A percentile compares a stretch with the other conserved stretches of the same genome.
Conservation (phyloP, 2,797 vertebrate species). For the Rhodeus uyekii region DNA sequence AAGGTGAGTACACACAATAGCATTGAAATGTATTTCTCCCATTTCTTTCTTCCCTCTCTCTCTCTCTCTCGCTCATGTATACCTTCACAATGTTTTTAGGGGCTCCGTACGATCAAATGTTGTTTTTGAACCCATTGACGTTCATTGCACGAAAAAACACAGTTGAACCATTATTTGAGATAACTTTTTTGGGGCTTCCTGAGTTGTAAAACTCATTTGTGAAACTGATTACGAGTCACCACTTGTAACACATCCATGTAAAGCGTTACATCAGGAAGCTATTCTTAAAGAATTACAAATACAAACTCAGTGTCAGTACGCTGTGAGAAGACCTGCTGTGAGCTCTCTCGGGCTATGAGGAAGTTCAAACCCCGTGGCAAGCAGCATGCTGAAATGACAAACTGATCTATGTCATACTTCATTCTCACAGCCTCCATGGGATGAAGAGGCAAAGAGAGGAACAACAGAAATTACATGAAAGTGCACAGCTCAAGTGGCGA, state of each 20-base stretch:
- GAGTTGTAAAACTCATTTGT: background rate
- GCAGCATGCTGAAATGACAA: constrained; percentile 62
- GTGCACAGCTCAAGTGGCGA: background rate
- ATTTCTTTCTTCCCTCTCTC: background rate
- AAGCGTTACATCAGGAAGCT: background rate
- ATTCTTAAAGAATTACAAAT: background rate
- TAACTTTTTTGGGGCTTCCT: background rate
- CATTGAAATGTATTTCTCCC: no score
- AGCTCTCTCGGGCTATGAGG: constrained; percentile 3
- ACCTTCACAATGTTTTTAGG: background rate
- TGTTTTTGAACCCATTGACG: background rate
- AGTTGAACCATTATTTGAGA: background rate
- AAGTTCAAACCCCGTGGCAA: constrained; percentile 32
- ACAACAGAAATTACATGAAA: constrained; percentile 18
- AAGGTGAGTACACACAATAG: no score
- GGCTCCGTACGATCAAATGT: background rate
- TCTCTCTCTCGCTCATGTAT: background rate
- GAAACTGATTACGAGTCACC: background rate
- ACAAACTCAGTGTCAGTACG: background rate
- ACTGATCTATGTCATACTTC: constrained; percentile 67
- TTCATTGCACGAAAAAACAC: background rate
- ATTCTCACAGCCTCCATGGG: constrained; percentile 55
- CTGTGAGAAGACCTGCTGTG: background rate
- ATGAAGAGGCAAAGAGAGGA: constrained; percentile 48
- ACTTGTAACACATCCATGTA: background rate